Percentiles rank a stretch among this genome's conserved stretches.
These are phyloP conservation scores for Lota lota DNA, from an alignment of 2,113 vertebrate species.

Conservation along the genomic window DNA sequence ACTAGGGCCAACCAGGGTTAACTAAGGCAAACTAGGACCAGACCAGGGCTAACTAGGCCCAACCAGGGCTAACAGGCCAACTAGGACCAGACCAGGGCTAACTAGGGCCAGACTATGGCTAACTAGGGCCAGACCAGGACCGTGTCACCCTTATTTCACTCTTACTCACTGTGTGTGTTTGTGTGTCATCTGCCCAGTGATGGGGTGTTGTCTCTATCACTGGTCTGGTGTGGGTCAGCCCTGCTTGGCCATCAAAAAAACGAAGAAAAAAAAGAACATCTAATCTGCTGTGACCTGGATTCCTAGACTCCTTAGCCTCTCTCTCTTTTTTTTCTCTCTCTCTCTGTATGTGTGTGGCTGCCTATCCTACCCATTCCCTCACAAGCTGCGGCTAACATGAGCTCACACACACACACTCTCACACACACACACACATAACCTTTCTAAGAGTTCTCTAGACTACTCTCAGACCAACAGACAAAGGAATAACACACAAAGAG, in stretches of 20 bases:
- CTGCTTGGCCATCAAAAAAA: conserved; percentile 14
- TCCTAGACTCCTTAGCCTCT: conserved; percentile 16
- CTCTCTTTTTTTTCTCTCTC: not conserved
- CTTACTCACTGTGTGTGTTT: too few species aligned
- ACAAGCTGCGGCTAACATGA: not conserved
- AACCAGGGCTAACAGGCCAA: too few species aligned
- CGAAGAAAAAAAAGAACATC: conserved; percentile 15
- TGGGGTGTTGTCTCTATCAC: too few species aligned
- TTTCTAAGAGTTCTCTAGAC: too few species aligned
- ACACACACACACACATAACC: not conserved
- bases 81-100: too few species aligned
- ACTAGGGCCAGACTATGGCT: too few species aligned
- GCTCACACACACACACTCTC: not conserved
- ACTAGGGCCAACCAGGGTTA: too few species aligned
- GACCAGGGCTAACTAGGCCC: too few species aligned
- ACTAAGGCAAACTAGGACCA: too few species aligned
- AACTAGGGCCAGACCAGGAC: too few species aligned
- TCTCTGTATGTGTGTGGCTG: conserved; percentile 4
- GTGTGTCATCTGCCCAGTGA: too few species aligned
- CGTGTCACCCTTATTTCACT: too few species aligned
- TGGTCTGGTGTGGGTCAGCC: conserved; percentile 1
- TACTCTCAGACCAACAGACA: not conserved
- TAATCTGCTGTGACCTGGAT: conserved; percentile 49
- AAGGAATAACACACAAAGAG: not conserved
- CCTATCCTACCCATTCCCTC: not conserved